Conservation (phyloP, 2,888 invertebrate genomes). For the Altica lythri region DNA sequence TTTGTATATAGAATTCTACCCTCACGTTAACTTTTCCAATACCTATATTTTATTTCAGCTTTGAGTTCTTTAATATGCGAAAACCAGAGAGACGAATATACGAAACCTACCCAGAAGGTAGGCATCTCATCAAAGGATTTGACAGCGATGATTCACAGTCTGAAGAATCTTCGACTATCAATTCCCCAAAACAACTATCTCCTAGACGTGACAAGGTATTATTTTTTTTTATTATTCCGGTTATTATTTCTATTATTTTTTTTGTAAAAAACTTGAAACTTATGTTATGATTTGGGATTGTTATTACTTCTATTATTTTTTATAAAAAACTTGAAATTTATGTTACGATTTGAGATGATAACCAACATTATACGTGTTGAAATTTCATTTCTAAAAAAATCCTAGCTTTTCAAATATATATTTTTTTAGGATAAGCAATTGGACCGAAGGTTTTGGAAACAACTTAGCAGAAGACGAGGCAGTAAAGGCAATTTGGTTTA, state of each 20-base stretch:
- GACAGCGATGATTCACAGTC: slow-evolving; percentile 50
- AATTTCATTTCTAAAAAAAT: background rate
- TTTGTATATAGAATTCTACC: background rate
- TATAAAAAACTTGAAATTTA: too few relatives aligned
- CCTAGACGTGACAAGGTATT: slow-evolving; percentile 65
- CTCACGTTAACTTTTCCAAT: background rate
- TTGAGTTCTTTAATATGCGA: slow-evolving; percentile 60
- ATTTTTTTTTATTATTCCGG: slow-evolving; percentile 3
- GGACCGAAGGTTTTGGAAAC: slow-evolving; percentile 81
- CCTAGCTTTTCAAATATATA: slow-evolving; percentile 4
- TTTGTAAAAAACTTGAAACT: too few relatives aligned
- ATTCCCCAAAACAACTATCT: slow-evolving; percentile 60
- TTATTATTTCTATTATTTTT: background rate
- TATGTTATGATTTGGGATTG: too few relatives aligned
- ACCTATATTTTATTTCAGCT: slow-evolving; percentile 47
- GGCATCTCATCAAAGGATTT: slow-evolving; percentile 57
- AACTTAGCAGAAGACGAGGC: slow-evolving; percentile 71
- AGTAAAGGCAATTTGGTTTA: slow-evolving; percentile 46
- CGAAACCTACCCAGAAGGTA: slow-evolving; percentile 56
- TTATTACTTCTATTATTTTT: too few relatives aligned
- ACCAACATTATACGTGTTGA: too few relatives aligned
- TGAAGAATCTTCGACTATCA: slow-evolving; percentile 54
- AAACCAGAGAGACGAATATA: slow-evolving; percentile 57
- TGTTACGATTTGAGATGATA: too few relatives aligned
- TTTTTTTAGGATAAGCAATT: slow-evolving; percentile 73